These are phyloP conservation scores for Nesospiza acunhae DNA, from an alignment of 2,113 vertebrate genomes.

Conservation along the genomic window DNA sequence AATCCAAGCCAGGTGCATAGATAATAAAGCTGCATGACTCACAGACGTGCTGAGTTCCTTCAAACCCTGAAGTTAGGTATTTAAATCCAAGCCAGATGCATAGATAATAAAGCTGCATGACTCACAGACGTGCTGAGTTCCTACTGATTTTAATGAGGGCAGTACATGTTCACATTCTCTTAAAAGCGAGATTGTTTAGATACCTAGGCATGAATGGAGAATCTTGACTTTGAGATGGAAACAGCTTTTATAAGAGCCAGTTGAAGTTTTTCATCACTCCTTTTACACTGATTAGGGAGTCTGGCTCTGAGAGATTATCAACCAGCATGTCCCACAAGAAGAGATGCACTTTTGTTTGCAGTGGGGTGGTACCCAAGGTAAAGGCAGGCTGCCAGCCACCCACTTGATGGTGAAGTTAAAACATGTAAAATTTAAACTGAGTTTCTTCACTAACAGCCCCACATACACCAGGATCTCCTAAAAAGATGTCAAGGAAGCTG, in stretches of 20 bases:
- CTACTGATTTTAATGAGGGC: constrained; percentile 11
- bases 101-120: not conserved
- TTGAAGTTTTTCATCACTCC: not conserved
- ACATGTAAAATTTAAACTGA: not conserved
- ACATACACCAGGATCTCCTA: rapidly evolving
- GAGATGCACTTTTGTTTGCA: not conserved
- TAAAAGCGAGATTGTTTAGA: constrained; percentile 14
- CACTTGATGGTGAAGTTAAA: not conserved
- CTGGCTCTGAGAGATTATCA: not conserved
- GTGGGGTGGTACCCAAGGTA: not conserved
- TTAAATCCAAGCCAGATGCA: not conserved
- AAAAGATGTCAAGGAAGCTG: not conserved
- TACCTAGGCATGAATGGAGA: not conserved
- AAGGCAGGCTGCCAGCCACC: not conserved
- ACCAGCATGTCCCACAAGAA: not conserved
- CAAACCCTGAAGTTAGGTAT: not conserved
- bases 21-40: not conserved
- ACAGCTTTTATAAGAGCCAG: not conserved
- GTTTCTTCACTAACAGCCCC: not conserved
- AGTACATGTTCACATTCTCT: not conserved
- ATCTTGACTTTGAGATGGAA: not conserved
- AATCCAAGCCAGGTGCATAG: not conserved
- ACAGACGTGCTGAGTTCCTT: not conserved
- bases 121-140: not conserved
- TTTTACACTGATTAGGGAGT: not conserved